These are phyloP conservation scores for Squalus acanthias DNA, from an alignment of 2,797 vertebrate genomes.

Conservation along the genomic window DNA sequence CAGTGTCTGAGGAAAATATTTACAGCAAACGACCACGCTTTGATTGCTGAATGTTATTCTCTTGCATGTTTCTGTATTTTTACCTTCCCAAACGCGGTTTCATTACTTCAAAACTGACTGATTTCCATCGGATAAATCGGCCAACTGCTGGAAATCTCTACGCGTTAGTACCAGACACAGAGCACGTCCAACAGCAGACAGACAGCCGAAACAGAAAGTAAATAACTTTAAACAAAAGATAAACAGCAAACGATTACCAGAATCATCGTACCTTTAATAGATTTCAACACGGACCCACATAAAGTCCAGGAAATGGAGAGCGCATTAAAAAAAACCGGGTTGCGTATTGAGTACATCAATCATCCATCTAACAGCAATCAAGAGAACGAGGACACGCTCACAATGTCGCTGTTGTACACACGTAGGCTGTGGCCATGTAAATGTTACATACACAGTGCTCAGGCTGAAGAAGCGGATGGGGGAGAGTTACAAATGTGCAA, in stretches of 20 bases:
- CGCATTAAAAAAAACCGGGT: neutral
- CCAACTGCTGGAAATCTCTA: neutral
- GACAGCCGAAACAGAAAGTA: neutral
- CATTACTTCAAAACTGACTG: neutral
- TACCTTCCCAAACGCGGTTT: neutral
- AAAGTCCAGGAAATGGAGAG: neutral
- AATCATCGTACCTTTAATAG: neutral
- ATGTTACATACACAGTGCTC: neutral
- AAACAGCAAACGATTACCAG: neutral
- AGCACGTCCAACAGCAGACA: neutral
- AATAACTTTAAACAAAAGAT: neutral
- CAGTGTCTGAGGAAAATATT: neutral
- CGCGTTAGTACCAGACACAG: neutral
- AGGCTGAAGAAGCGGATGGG: slow-evolving; percentile 27
- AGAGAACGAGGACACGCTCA: neutral
- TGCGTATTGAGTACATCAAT: neutral
- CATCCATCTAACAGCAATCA: neutral
- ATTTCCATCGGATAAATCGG: neutral
- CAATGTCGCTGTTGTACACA: neutral
- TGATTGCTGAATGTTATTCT: neutral
- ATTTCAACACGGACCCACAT: neutral
- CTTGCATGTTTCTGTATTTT: neutral
- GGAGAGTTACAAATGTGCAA: slow-evolving; percentile 23
- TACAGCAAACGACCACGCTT: neutral
- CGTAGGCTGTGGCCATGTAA: neutral